Evolutionary conservation across 35 echinoderm and acorn worm genomes (phyloP), one percentile per base, ranked within the genome.

Genomic region (Apostichopus parvimensis): DNA sequence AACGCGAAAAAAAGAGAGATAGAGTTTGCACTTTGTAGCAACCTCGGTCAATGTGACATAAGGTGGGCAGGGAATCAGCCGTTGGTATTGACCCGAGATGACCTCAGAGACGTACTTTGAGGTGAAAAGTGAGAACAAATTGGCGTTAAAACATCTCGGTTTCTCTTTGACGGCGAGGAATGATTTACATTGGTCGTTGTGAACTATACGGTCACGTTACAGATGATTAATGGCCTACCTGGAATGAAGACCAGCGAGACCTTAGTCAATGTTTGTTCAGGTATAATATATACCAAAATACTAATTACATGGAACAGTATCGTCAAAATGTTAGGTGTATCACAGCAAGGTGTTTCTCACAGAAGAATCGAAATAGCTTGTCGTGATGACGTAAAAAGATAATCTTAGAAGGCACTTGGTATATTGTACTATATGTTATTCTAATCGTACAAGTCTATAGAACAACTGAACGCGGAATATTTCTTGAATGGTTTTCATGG

Each of bases 71-170:
- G 1, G 54, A 14, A 57, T 54, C n/a, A 84, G 17, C 57, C 81
- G 81, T 84, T 18, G 53, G 10, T 52, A 84, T 58, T 84, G 81
- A 84, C 81, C 81, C 81, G 81, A 84, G 57, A 84, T 84, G 81
- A 84, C 57, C 81, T 58, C 81, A 59, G 4, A 56, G 54, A 24
- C 55, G 54, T 17, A 14, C 55, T 59, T 84, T 56, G 54, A 17
- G 57, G 57, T 21, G 3, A 58, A 58, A 84, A 84, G 81, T 84
- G 81, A 84, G 81, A 84, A 84, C 57, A 84, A 84, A 84, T 84
- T 84, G 81, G 81, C 56, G 81, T 84, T 84, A 60, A 84, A 75
- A 84, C 54, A 84, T 57, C 57, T 60, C 81, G 10, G 18, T 84
- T 84, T 60, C 81, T 58, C 52, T 84, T 10, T 58, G 81, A 24